A percentile compares a stretch with the other conserved stretches of the same genome.
phyloP scores from a whole-genome alignment of 2,797 vertebrate species.

The Tachyglossus aculeatus region DNA sequence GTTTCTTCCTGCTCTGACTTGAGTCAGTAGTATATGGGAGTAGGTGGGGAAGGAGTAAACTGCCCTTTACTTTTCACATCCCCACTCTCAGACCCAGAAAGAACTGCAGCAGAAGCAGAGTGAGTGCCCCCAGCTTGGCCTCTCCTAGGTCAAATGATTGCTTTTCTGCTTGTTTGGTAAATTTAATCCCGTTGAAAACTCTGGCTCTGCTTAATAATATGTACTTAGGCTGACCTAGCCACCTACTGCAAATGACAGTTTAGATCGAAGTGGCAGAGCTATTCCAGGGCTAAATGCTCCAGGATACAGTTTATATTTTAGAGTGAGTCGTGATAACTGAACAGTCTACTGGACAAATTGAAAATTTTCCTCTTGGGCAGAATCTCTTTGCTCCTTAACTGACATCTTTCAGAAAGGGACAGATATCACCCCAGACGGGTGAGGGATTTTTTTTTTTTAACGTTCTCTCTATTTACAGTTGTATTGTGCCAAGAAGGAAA shows the following conservation, averaged over 20 bases:
- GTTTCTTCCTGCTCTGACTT: no score
- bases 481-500: background rate
- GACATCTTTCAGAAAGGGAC: background rate
- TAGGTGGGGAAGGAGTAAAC: background rate
- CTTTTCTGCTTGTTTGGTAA: background rate
- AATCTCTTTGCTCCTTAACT: background rate
- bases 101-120: background rate
- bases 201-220: background rate
- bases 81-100: background rate
- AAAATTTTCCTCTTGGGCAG: fast-evolving
- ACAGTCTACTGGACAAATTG: fast-evolving
- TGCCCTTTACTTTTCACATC: background rate
- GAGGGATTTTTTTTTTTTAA: background rate
- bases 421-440: background rate
- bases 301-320: background rate
- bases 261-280: background rate
- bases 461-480: background rate
- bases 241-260: background rate
- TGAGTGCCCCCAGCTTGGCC: background rate
- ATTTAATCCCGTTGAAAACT: background rate
- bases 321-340: background rate
- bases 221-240: background rate
- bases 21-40: background rate
- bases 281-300: background rate
- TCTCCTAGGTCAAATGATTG: background rate